Evolutionary conservation across 2,113 vertebrate species (phyloP), one percentile per base, ranked within the genome.

Genomic region (Madoqua kirkii): DNA sequence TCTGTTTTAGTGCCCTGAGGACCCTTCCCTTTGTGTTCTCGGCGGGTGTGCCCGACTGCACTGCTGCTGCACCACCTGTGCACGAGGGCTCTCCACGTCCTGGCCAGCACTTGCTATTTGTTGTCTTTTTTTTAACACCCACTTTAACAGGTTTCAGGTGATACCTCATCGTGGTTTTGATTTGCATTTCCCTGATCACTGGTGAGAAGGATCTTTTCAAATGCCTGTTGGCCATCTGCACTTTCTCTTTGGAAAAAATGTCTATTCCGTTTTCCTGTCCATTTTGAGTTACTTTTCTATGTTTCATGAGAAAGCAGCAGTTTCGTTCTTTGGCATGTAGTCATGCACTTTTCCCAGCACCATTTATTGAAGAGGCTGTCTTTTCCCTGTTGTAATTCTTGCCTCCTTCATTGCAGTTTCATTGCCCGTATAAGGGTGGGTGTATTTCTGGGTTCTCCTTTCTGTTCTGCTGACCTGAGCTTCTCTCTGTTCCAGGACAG

Each of bases 101-200:
- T 13, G 1, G 16, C 31, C 48, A 21, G 27, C 8, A 1, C 45
- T 52, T 31, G 43, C 1, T 1, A n/a, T 7, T 7, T 7, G 31
- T 4, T 7, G 16, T 82, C 79, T 33, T 52, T n/a, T 13, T 52
- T 11, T 19, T 23, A n/a, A n/a, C 19, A 13, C 10, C 10, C 79
- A 2, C 2, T 82, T 7, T 3, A n/a, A n/a, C 79, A 82, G 79
- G 78, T 19, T 21, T 52, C 31, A 2, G 48, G 48, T 14, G 31
- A 23, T n/a, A 13, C 17, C 29, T 52, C 29, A 6, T 13, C 23
- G 48, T 23, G 48, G 48, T 13, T 82, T 79, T 19, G 27, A 50
- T 50, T 81, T 33, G 78, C 16, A 19, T 81, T 23, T n/a, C 19
- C 79, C 79, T 52, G 17, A 17, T n/a, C 31, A 23, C 12, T 52